Conservation (phyloP, 2,797 vertebrate species). For the Poeciliopsis infans region DNA sequence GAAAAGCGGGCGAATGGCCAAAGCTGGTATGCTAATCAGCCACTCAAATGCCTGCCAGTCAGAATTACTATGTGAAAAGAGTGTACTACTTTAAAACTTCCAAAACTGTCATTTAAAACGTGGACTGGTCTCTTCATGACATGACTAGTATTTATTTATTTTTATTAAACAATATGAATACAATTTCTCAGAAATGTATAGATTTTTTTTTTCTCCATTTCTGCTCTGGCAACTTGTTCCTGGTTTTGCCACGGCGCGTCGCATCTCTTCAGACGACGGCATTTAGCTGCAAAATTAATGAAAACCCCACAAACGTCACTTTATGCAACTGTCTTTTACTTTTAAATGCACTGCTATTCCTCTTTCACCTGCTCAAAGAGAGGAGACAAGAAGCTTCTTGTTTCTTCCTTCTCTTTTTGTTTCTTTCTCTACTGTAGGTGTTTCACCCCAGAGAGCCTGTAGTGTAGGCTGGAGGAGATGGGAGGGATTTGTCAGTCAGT, state of each 20-base stretch:
- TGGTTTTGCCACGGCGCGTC: neutral
- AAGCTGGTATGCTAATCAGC: neutral
- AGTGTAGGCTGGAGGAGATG: neutral
- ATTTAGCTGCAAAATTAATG: conserved; percentile 42
- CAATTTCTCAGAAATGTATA: neutral
- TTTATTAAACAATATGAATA: no score
- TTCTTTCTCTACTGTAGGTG: neutral
- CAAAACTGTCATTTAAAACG: neutral
- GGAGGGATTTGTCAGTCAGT: conserved; percentile 28
- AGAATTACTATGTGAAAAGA: neutral
- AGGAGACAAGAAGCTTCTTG: neutral
- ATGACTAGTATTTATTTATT: no score
- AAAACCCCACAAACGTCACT: neutral
- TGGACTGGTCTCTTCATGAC: no score
- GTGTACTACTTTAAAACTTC: neutral
- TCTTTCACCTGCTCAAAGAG: neutral
- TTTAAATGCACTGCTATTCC: neutral
- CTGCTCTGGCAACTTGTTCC: neutral
- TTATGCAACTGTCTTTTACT: neutral
- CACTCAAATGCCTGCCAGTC: neutral
- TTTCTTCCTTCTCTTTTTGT: no score
- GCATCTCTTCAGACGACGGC: neutral
- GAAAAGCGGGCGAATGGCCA: neutral
- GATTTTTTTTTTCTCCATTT: neutral
- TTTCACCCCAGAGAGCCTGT: neutral